Conservation (phyloP, 2,888 invertebrate species). For the Cistogaster globosa region DNA sequence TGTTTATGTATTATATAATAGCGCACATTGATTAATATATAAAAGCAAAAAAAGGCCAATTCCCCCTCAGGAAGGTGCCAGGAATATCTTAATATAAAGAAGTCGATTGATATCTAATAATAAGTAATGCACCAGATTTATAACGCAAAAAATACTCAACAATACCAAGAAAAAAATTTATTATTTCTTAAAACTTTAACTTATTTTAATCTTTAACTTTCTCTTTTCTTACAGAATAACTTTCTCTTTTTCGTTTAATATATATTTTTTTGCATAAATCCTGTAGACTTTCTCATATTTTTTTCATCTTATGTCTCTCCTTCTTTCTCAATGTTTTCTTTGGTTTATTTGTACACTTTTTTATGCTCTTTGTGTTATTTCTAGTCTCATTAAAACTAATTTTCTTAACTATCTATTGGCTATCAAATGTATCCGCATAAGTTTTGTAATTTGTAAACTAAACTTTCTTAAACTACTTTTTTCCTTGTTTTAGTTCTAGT, state of each 20-base stretch:
- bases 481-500: slow-evolving; percentile 78
- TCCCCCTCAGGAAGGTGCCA: slow-evolving; percentile 19
- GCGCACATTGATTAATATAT: slow-evolving; percentile 50
- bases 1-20: slow-evolving; percentile 72
- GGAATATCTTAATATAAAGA: slow-evolving; percentile 75
- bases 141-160: slow-evolving; percentile 56
- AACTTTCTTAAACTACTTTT: slow-evolving; percentile 58
- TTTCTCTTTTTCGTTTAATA: slow-evolving; percentile 23
- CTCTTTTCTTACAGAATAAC: neutral
- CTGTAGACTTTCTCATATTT: neutral
- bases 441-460: slow-evolving; percentile 59
- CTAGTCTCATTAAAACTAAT: neutral
- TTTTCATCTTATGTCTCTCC: slow-evolving; percentile 19
- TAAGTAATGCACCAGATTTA: slow-evolving; percentile 74
- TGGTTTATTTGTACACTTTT: neutral
- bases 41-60: slow-evolving; percentile 53
- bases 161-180: slow-evolving; percentile 37
- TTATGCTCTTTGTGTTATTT: neutral
- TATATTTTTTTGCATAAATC: neutral
- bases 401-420: neutral
- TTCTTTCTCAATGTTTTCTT: slow-evolving; percentile 9
- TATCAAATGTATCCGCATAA: slow-evolving; percentile 43
- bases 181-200: slow-evolving; percentile 34
- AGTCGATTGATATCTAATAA: slow-evolving; percentile 74
- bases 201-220: neutral